A percentile compares a stretch with the other conserved stretches of the same genome.
phyloP scores from a whole-genome alignment of 2,797 vertebrate genomes.

The Rhynchotus rufescens region DNA sequence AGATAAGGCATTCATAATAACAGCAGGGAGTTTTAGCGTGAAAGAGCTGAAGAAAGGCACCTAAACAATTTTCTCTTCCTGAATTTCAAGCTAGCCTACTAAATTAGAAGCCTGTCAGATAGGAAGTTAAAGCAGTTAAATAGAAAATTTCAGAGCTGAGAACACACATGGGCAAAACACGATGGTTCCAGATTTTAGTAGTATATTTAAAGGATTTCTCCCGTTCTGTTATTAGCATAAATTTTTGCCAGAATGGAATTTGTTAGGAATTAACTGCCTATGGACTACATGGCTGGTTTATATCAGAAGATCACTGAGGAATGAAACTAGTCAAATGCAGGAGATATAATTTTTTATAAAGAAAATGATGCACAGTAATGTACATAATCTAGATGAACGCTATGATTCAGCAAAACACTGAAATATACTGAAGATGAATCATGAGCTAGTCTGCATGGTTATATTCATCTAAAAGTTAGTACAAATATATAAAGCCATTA shows the following conservation, averaged over 20 bases:
- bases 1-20: not conserved
- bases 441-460: not conserved
- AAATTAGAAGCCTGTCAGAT: not conserved
- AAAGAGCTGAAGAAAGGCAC: not conserved
- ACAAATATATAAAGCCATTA: not conserved
- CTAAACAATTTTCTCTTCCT: not conserved
- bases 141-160: not conserved
- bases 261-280: not conserved
- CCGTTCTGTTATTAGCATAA: not conserved
- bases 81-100: not conserved
- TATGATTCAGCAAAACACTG: slow-evolving; percentile 28
- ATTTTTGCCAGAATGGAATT: not conserved
- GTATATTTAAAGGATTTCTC: not conserved
- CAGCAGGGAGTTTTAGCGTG: rapidly evolving
- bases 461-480: not conserved
- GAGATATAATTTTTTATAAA: slow-evolving; percentile 15
- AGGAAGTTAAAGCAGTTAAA: not conserved
- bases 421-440: not conserved
- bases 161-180: not conserved
- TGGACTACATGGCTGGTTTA: not conserved
- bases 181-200: not conserved
- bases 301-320: not conserved
- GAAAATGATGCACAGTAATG: not conserved
- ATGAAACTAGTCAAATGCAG: not conserved
- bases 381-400: not conserved